A percentile compares a stretch with the other conserved stretches of the same genome.
Evolutionary conservation across 1,140 invertebrate genomes (phyloP).

Genomic region (Cephus cinctus): DNA sequence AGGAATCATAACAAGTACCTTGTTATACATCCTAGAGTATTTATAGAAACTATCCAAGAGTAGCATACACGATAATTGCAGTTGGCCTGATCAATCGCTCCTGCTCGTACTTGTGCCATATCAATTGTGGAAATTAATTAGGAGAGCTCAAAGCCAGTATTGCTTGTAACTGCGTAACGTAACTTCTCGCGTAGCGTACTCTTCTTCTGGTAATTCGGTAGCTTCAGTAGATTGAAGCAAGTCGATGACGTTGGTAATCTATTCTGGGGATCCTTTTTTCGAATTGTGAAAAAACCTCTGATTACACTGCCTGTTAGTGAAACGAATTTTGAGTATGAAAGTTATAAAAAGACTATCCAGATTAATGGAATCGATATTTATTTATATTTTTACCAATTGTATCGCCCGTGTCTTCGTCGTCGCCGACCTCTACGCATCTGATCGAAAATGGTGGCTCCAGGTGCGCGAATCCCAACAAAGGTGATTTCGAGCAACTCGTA

Average conservation of each 20-base stretch:
- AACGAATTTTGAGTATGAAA: conserved; percentile 12
- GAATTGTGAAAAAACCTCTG: conserved; percentile 96
- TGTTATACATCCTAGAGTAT: too few species aligned
- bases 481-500: conserved; percentile 97
- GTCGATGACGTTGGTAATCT: conserved; percentile 97
- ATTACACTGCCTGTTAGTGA: conserved; percentile 79
- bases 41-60: too few species aligned
- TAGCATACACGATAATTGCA: too few species aligned
- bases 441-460: conserved; percentile 99
- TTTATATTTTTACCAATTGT: conserved; percentile 71
- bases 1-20: too few species aligned
- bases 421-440: conserved; percentile 96
- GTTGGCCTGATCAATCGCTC: too few species aligned
- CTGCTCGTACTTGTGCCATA: too few species aligned
- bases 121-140: too few species aligned
- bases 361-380: neutral
- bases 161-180: conserved; percentile 94
- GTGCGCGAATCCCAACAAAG: conserved; percentile 94
- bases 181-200: conserved; percentile 93
- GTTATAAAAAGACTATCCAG: conserved; percentile 3
- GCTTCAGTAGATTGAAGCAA: conserved; percentile 97
- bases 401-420: conserved; percentile 97
- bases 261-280: conserved; percentile 93
- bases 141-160: conserved; percentile 98
- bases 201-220: conserved; percentile 98